Percentiles rank a stretch among this genome's conserved stretches.
phyloP scores from a whole-genome alignment of 2,888 invertebrate genomes.

The Kryphioiulus occultus region DNA sequence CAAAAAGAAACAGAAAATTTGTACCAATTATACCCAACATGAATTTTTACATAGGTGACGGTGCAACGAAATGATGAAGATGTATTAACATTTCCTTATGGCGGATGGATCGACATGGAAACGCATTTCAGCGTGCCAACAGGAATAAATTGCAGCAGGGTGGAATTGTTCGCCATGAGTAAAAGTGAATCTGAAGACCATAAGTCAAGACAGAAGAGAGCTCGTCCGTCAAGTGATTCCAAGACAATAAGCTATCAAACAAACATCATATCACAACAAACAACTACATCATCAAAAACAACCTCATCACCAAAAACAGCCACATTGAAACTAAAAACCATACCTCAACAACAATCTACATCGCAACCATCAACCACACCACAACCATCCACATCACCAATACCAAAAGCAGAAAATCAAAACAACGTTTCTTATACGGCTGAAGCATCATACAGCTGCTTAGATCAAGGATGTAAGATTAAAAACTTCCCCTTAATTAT shows the following conservation, averaged over 20 bases:
- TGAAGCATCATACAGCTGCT: background rate
- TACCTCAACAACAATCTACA: too few species aligned
- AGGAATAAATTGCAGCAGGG: background rate
- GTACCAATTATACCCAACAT: background rate
- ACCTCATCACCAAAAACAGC: too few species aligned
- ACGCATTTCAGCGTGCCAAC: background rate
- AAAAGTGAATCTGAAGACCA: background rate
- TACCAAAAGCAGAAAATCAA: too few species aligned
- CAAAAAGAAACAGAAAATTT: background rate
- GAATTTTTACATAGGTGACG: background rate
- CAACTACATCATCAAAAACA: too few species aligned
- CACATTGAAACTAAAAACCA: too few species aligned
- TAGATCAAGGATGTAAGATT: background rate
- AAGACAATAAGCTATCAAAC: too few species aligned
- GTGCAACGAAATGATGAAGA: background rate
- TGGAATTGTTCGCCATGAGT: background rate
- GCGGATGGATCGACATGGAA: background rate
- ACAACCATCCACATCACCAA: background rate
- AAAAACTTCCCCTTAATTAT: background rate
- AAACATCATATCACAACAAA: too few species aligned
- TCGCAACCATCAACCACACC: background rate
- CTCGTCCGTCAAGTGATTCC: background rate
- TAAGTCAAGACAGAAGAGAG: background rate
- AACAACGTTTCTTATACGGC: background rate
- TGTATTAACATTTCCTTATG: background rate